These are phyloP conservation scores for Proteles cristata DNA, from an alignment of 2,113 vertebrate genomes.

Conservation along the genomic window DNA sequence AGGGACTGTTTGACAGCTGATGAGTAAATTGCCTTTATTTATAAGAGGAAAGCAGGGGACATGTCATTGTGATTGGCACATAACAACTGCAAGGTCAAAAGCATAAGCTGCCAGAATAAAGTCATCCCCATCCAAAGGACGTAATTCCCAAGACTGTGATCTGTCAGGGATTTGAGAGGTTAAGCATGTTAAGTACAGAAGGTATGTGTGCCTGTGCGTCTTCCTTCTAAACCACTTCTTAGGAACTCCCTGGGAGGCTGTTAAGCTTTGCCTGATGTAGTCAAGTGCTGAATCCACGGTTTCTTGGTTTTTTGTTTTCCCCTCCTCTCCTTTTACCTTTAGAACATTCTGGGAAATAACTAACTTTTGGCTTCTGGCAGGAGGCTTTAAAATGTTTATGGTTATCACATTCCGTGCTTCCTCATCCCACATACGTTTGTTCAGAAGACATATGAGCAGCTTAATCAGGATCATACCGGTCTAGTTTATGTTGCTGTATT, in stretches of 20 bases:
- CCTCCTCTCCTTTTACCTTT: not conserved
- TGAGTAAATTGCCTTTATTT: constrained; percentile 84
- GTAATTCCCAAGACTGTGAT: constrained; percentile 73
- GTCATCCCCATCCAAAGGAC: constrained; percentile 56
- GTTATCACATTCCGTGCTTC: not conserved
- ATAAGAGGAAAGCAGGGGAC: constrained; percentile 75
- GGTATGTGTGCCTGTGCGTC: accelerated
- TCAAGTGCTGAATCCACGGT: constrained; percentile 70
- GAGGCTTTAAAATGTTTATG: constrained; percentile 27
- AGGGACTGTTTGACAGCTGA: constrained; percentile 72
- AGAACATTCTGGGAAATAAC: constrained; percentile 17
- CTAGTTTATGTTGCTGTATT: not conserved
- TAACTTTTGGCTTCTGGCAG: constrained; percentile 16
- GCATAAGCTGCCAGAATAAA: constrained; percentile 67
- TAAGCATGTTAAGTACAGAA: constrained; percentile 60
- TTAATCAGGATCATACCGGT: not conserved
- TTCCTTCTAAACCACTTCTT: constrained; percentile 38
- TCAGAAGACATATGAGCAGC: not conserved
- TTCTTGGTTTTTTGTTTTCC: not conserved
- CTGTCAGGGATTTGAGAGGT: constrained; percentile 78
- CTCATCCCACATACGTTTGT: not conserved
- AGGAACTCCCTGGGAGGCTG: constrained; percentile 66
- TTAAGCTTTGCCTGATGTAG: constrained; percentile 38
- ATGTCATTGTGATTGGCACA: constrained; percentile 72
- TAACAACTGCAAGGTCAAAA: constrained; percentile 83